Conservation (phyloP, 2,797 vertebrate species). For the Oophaga sylvatica region DNA sequence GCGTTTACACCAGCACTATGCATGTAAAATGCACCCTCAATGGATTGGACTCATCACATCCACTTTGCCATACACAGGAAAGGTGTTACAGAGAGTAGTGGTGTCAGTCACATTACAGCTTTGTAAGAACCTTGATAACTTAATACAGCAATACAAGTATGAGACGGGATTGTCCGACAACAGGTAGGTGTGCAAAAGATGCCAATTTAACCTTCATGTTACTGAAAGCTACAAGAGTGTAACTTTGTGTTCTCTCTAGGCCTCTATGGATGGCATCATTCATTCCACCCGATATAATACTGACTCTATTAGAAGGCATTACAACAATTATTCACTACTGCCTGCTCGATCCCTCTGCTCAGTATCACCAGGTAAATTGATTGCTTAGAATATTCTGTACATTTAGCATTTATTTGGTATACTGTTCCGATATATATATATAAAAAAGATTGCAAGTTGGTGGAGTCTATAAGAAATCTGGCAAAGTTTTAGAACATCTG, state of each 20-base stretch:
- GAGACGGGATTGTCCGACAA: constrained; percentile 88
- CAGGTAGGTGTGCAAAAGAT: constrained; percentile 78
- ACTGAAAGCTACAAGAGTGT: background rate
- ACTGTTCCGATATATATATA: background rate
- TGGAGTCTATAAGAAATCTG: background rate
- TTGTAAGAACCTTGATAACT: constrained; percentile 95
- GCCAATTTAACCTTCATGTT: background rate
- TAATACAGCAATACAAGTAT: constrained; percentile 95
- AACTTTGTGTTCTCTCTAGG: constrained; percentile 72
- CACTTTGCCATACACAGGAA: constrained; percentile 96
- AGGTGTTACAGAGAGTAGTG: constrained; percentile 90
- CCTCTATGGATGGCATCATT: constrained; percentile 95
- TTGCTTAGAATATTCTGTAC: background rate
- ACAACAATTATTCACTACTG: constrained; percentile 98
- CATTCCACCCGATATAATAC: constrained; percentile 94
- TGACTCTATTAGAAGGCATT: constrained; percentile 93
- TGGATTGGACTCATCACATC: constrained; percentile 96
- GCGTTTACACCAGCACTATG: constrained; percentile 94
- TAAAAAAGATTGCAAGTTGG: background rate
- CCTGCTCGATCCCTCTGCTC: constrained; percentile 91
- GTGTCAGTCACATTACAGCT: constrained; percentile 96
- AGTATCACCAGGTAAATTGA: constrained; percentile 91
- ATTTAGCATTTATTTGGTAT: background rate
- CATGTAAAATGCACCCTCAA: constrained; percentile 98
- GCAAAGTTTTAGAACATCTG: no score